Evolutionary conservation across 1,140 invertebrate species (phyloP).

Genomic region (Antheraea pernyi): DNA sequence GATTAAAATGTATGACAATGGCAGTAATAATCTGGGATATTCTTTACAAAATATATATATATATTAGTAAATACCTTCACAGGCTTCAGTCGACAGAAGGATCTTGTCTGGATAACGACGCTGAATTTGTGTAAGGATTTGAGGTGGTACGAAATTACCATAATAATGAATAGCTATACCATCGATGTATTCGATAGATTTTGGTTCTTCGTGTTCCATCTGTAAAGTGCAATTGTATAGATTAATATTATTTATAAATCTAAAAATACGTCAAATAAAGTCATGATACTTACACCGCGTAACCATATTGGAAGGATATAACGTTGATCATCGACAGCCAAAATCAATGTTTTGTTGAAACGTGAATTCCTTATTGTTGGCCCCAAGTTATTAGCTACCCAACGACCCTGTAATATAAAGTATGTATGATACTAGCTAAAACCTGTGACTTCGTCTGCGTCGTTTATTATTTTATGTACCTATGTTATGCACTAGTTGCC

Average conservation of each 20-base stretch:
- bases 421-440: neutral
- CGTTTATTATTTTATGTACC: no score
- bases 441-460: no score
- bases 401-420: constrained; percentile 77
- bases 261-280: neutral
- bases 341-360: constrained; percentile 80
- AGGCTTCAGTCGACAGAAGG: constrained; percentile 86
- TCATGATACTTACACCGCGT: constrained; percentile 76
- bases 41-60: no score
- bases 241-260: no score
- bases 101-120: constrained; percentile 82
- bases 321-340: constrained; percentile 86
- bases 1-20: no score
- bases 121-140: constrained; percentile 77
- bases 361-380: constrained; percentile 81
- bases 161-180: constrained; percentile 88
- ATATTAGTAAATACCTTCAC: constrained; percentile 76
- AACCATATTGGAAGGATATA: constrained; percentile 83
- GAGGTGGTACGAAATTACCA: constrained; percentile 77
- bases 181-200: constrained; percentile 81
- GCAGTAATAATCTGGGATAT: no score
- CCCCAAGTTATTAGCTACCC: constrained; percentile 83
- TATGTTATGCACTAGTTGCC: no score
- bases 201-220: constrained; percentile 58
- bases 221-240: constrained; percentile 21